Evolutionary conservation across 1,140 invertebrate genomes (phyloP).

Genomic region (Cydia strobilella): DNA sequence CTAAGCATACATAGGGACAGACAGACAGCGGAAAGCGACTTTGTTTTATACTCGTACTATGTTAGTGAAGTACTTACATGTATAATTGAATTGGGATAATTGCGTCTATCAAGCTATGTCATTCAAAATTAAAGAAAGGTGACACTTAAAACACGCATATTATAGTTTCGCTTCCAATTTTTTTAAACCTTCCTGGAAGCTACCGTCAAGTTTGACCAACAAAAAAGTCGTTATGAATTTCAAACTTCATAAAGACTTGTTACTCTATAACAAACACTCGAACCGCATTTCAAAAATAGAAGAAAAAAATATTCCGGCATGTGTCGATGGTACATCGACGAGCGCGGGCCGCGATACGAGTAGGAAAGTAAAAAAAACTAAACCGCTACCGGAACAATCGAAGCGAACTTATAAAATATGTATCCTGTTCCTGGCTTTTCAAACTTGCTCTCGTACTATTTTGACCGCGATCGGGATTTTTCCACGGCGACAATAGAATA

Average conservation of each 20-base stretch:
- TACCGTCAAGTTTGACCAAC: background rate
- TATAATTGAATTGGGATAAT: no score
- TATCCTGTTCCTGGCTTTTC: conserved; percentile 71
- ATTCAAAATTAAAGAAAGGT: background rate
- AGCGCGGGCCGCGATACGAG: conserved; percentile 56
- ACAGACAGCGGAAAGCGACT: no score
- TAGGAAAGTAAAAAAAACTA: conserved; percentile 47
- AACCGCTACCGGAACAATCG: conserved; percentile 75
- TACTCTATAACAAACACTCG: conserved; percentile 60
- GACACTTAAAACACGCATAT: background rate
- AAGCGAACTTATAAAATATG: conserved; percentile 79
- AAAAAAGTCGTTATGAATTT: conserved; percentile 37
- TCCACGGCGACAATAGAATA: conserved; percentile 40
- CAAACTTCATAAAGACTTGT: conserved; percentile 54
- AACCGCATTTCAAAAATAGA: conserved; percentile 51
- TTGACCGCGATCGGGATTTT: conserved; percentile 74
- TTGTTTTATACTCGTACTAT: no score
- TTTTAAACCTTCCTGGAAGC: background rate
- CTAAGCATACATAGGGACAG: no score
- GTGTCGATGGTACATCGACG: conserved; percentile 70
- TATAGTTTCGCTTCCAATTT: conserved; percentile 51
- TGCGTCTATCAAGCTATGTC: no score
- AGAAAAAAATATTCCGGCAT: conserved; percentile 62
- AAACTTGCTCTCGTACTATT: conserved; percentile 71
- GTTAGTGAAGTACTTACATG: no score